A percentile compares a stretch with the other conserved stretches of the same genome.
phyloP scores from a whole-genome alignment of 2,113 vertebrate genomes.

The Carettochelys insculpta region DNA sequence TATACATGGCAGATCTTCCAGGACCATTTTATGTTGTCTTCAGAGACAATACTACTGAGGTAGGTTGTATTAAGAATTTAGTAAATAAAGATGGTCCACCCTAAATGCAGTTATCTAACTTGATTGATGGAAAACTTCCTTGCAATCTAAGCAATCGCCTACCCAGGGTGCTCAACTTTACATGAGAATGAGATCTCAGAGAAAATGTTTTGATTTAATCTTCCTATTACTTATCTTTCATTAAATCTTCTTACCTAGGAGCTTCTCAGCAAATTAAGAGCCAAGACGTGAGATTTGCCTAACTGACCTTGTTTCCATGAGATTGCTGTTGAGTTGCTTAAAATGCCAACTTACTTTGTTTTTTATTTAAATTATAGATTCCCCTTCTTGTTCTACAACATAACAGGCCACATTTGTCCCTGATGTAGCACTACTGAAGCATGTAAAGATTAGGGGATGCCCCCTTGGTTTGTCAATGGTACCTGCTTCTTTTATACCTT shows the following conservation, averaged over 20 bases:
- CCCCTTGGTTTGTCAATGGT: too few species aligned
- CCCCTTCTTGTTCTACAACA: too few species aligned
- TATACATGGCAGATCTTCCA: neutral
- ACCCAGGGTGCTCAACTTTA: neutral
- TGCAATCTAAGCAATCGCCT: neutral
- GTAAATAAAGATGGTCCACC: neutral
- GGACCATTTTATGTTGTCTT: neutral
- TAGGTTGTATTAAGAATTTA: neutral
- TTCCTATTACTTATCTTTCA: neutral
- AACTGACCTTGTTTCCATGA: too few species aligned
- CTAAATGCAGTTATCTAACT: neutral
- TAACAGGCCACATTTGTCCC: too few species aligned
- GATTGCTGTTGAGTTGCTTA: neutral
- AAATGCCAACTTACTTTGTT: neutral
- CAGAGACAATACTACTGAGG: neutral
- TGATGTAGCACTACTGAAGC: too few species aligned
- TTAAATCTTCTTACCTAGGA: accelerated
- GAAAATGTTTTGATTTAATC: neutral
- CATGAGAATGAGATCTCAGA: neutral
- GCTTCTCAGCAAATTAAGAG: neutral
- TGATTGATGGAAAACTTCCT: neutral
- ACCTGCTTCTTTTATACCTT: neutral
- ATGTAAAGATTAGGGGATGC: too few species aligned
- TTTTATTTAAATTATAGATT: too few species aligned
- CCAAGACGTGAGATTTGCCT: neutral